Evolutionary conservation across 2,113 vertebrate genomes (phyloP).

Genomic region (Callaeas wilsoni): DNA sequence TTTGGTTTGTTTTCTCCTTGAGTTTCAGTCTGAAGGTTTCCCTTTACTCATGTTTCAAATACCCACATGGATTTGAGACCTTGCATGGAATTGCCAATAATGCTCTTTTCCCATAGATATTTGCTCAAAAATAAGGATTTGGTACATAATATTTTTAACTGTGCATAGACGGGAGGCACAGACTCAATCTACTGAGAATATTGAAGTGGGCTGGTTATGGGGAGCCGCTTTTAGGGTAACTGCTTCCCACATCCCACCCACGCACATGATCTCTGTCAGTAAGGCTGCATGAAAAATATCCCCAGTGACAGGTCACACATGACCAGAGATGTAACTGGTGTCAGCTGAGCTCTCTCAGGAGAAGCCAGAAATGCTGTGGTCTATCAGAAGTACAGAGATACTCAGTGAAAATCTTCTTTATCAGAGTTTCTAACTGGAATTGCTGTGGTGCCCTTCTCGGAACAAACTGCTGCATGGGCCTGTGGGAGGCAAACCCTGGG

Average conservation of each 20-base stretch:
- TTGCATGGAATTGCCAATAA: not conserved
- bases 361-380: not conserved
- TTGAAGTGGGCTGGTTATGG: not conserved
- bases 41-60: not conserved
- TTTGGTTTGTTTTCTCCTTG: not conserved
- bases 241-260: not conserved
- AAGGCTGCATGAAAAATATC: not conserved
- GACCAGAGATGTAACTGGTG: not conserved
- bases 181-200: not conserved
- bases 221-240: not conserved
- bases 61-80: not conserved
- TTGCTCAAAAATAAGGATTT: not conserved
- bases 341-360: not conserved
- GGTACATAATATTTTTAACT: not conserved
- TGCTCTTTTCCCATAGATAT: not conserved
- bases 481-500: not conserved
- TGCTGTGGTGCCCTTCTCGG: not conserved
- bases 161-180: not conserved
- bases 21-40: not conserved
- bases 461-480: not conserved
- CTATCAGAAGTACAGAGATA: not conserved
- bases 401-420: not conserved
- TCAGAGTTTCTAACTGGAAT: not conserved
- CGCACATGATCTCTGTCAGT: rapidly evolving
- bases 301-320: not conserved